phyloP scores from a whole-genome alignment of 2,113 vertebrate genomes.

The Halcyon senegalensis region DNA sequence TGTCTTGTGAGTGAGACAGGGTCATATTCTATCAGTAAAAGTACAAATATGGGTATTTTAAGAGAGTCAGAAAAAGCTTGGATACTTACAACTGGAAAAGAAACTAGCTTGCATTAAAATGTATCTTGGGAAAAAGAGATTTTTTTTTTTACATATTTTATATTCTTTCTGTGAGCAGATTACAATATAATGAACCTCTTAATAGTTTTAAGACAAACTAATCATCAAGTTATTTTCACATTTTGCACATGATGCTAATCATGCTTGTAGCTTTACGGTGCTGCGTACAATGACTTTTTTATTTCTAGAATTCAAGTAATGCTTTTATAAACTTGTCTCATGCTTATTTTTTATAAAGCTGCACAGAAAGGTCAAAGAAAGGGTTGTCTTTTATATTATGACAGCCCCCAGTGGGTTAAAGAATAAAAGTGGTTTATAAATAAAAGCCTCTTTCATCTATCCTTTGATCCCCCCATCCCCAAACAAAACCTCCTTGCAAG shows the following conservation, averaged over 20 bases:
- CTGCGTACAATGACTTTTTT: conserved; percentile 34
- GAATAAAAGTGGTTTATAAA: conserved; percentile 56
- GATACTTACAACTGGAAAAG: not conserved
- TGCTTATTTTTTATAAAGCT: conserved; percentile 50
- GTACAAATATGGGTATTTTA: not conserved
- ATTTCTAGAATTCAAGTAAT: conserved; percentile 44
- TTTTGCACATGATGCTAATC: conserved; percentile 21
- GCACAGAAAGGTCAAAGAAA: conserved; percentile 45
- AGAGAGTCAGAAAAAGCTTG: not conserved
- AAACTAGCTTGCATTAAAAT: not conserved
- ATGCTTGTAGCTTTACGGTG: not conserved
- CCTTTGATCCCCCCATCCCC: conserved; percentile 14
- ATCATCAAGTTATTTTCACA: conserved; percentile 7
- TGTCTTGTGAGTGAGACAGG: not conserved
- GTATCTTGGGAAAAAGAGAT: not conserved
- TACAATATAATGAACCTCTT: not conserved
- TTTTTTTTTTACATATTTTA: conserved; percentile 13
- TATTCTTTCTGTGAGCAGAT: not conserved
- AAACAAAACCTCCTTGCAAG: conserved; percentile 13
- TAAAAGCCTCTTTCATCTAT: conserved; percentile 55
- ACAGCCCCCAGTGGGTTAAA: conserved; percentile 32
- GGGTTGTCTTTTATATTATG: conserved; percentile 36
- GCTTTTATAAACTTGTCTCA: conserved; percentile 37
- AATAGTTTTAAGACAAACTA: conserved; percentile 36
- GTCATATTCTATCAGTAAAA: not conserved